Base-by-base conservation (phyloP, 1,140 invertebrate species). In the Globodera ellingtonae region DNA sequence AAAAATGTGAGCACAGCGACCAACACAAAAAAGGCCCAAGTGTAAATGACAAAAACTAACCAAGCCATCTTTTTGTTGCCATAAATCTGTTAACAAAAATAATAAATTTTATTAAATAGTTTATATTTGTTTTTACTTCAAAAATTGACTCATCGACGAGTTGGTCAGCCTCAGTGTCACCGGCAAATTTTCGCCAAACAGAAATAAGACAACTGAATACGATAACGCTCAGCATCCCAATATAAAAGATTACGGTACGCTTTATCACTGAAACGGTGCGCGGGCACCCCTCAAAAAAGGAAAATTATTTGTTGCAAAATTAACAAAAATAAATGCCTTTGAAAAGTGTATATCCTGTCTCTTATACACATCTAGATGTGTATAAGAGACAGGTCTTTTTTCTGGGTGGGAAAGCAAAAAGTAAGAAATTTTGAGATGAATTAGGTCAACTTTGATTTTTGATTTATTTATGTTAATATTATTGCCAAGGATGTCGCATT, bases 11-110 rank as follows among this genome's bases (percentile, higher is more conserved):
- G 52, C 52, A 81, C 67, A 4, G 77, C 69, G 21, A 56, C 67
- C 82, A 80, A 83, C 46, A 83, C 74, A 35, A 78, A 73, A 2
- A 83, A 59, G 4, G 83, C 21, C 66, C 82, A 81, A 15, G 81
- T 59, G 15, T 77, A 24, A 8, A 79, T 80, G 66, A 82, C 24
- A 47, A 81, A 48, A 13, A 47, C 56, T 21, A 79, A 15, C 76
- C 79, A 79, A 18, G 50, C 35, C 15, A 79, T 65, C 35, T 77
- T 8, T 24, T 24, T 13, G 15, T 81, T 50, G 78, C 35, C 35
- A 21, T 65, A 79, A 10, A 50, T 69, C 66, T 35, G 35, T 35
- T 35, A 35, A 35, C 35, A 35, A 35, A 35, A 35, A 35, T 50
- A n/a, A 44, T 18, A 47, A 74, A 76, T 8, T 13, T 13, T 65